Base-by-base conservation (phyloP, 2,888 invertebrate species). In the Sthenelais limicola region DNA sequence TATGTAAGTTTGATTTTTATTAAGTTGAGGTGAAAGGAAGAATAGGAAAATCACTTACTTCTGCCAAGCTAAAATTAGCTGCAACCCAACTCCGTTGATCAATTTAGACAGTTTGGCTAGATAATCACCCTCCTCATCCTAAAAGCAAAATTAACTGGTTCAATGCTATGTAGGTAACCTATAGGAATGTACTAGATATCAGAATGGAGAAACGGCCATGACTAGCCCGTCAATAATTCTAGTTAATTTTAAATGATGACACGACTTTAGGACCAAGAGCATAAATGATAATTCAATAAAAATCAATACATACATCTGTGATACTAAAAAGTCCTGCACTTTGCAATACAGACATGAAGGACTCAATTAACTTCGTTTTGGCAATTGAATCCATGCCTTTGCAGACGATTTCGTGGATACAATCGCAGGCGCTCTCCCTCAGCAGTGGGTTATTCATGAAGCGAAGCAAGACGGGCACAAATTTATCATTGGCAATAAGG, bases 341-440 rank as follows among this genome's bases (percentile, higher is more conserved):
- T 47, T 88, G 84, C 49, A 90, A 80, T 1, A 89, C 86, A 47
- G 82, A 79, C 30, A 88, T 85, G 77, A 90, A 88, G 3, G 89
- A 89, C 77, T 90, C 89, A 21, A 90, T 87, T 12, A 91, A 84
- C 74, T 89, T 87, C 0, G 88, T 85, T 81, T 91, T 91, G 43
- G 88, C 88, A 15, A 88, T 78, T 0, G 90, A 89, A n/a, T 90
- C 90, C 91, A 91, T 91, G 75, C 91, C 91, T 81, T 91, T 91
- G 72, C 85, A 86, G 56, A 91, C 83, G 48, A 91, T 89, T 74
- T 89, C 89, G 76, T 87, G 86, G 52, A 91, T 87, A 77, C 90
- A 90, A 75, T 90, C 89, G 68, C 90, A 89, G 0, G 90, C 89
- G 43, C 89, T 86, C 78, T 90, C 90, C 43, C 90, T 80, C 68